Evolutionary conservation across 2,888 invertebrate genomes (phyloP), one percentile per base, ranked within the genome.

Genomic region (Amaurobius ferox): DNA sequence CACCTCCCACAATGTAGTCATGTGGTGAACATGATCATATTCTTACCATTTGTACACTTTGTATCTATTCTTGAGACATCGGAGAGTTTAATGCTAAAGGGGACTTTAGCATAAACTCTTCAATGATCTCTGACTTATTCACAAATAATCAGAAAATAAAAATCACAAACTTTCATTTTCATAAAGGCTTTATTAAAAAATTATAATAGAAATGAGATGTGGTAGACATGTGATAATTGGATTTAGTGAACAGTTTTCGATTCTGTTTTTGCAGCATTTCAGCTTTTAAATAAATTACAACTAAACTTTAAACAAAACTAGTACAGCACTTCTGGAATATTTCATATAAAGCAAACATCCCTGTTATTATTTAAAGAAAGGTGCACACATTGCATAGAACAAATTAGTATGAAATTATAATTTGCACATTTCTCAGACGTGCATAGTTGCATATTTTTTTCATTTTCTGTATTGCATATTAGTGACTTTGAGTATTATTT

Each of bases 301-400:
- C 44, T 30, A 81, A 81, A 70, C 30, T 28, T 66, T 61, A 70
- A 67, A 67, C 67, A 68, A 48, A 73, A 74, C 30, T 28, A 71
- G 73, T 73, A 70, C 39, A 74, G 70, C 32, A 68, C 61, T 61
- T 61, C 55, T 70, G 62, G 68, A 74, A 62, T 70, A 70, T 32
- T 78, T 78, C 74, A 74, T 70, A 74, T 55, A 81, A 23, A 55
- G 23, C 55, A 74, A 81, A 81, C 81, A 81, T 76, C 81, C 81
- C 81, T n/a, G 16, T 39, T 62, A n/a, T 19, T 61, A 68, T 23
- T 66, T 67, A 72, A 61, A 5, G 16, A 44, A 44, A 80, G 48
- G 80, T 80, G 73, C 80, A 73, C 68, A 73, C 66, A 73, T 6
- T 55, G 23, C 55, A 55, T 55, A 55, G 40, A 32, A 67, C 68